Conservation (phyloP, 2,113 vertebrate species). For the Zeus faber region DNA sequence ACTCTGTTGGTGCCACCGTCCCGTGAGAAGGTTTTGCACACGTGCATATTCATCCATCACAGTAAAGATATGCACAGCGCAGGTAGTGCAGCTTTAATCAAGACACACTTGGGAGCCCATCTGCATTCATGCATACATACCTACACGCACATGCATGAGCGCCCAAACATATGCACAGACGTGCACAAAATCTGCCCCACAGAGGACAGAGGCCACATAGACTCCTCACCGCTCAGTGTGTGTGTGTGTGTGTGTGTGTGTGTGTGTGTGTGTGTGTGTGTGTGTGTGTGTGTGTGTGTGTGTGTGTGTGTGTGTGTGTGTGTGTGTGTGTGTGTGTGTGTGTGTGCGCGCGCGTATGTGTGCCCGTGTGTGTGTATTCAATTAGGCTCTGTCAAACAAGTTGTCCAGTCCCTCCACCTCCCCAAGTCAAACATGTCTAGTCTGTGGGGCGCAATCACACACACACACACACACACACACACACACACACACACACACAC, state of each 20-base stretch:
- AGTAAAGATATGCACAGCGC: no score
- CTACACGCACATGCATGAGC: neutral
- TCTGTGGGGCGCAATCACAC: conserved; percentile 3
- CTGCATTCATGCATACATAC: neutral
- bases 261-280: neutral
- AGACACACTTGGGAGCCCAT: no score
- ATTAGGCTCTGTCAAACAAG: neutral
- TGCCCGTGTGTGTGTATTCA: conserved; percentile 6
- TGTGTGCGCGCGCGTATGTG: no score
- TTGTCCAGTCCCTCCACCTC: no score
- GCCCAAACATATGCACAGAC: neutral
- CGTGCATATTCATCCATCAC: no score
- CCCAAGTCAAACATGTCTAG: conserved; percentile 5
- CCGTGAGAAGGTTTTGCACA: no score
- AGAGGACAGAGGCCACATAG: no score
- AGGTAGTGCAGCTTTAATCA: no score
- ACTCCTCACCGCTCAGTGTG: no score
- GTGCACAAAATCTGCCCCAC: no score
- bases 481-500: conserved; percentile 9
- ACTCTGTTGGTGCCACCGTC: no score
- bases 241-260: neutral
- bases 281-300: conserved; percentile 3
- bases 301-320: neutral
- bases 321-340: neutral
- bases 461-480: neutral